A percentile compares a stretch with the other conserved stretches of the same genome.
Conservation (phyloP, 2,888 invertebrate species). For the Acrobasis suavella region DNA sequence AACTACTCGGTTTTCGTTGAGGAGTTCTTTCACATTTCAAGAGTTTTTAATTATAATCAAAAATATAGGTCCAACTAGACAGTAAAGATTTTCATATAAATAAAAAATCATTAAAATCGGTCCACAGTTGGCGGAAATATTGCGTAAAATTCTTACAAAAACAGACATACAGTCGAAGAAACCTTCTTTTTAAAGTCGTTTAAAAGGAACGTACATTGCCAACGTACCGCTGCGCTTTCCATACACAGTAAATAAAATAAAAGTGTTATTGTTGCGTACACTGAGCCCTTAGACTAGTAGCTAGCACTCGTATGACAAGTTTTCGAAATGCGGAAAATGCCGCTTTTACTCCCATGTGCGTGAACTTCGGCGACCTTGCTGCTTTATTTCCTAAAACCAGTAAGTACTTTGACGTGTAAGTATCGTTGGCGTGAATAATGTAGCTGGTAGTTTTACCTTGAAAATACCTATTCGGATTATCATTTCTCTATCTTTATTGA, state of each 20-base stretch:
- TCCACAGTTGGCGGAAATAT: too few relatives aligned
- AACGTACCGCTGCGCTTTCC: neutral
- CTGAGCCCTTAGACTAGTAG: neutral
- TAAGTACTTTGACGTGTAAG: slow-evolving; percentile 3
- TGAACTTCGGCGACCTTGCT: slow-evolving; percentile 21
- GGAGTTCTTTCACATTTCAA: too few relatives aligned
- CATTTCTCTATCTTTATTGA: too few relatives aligned
- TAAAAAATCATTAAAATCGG: too few relatives aligned
- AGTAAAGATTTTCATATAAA: too few relatives aligned
- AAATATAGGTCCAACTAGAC: too few relatives aligned
- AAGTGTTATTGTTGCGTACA: neutral
- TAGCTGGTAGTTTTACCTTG: neutral
- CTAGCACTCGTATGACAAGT: neutral
- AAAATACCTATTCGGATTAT: too few relatives aligned
- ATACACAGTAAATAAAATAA: neutral
- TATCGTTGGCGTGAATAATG: neutral
- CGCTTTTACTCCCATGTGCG: slow-evolving; percentile 9
- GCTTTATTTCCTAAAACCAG: slow-evolving; percentile 19
- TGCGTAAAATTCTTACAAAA: too few relatives aligned
- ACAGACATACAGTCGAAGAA: too few relatives aligned
- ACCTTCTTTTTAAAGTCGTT: too few relatives aligned
- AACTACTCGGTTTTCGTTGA: too few relatives aligned
- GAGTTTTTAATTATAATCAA: too few relatives aligned
- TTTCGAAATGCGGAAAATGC: slow-evolving; percentile 13
- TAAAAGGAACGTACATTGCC: neutral